Base-by-base conservation (phyloP, 2,113 vertebrate genomes). In the Cardinalis cardinalis region DNA sequence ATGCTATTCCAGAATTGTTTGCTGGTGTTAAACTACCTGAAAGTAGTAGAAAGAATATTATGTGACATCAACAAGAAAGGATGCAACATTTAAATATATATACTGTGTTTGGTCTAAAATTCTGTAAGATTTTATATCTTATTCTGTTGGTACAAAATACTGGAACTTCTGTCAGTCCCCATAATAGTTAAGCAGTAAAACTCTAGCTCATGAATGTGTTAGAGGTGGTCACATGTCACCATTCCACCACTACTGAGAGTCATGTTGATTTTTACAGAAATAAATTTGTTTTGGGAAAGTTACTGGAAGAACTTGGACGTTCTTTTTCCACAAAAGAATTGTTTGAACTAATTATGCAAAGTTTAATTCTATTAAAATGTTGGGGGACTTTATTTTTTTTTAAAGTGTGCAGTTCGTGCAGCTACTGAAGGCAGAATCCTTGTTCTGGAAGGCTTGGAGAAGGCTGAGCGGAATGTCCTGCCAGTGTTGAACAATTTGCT, bases 401-500 rank as follows among this genome's bases (percentile, higher is more conserved):
- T 1, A 69, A 91, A 99, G 99, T 99, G 99, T 97, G 99, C 99
- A 0, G 99, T 99, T 21, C 98, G 99, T 89, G 99, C 99, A 1
- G 99, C 99, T 12, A 99, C 98, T 0, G 97, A 99, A 87, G 99
- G 99, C 25, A 98, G 99, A 83, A 98, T 98, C 88, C 98, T 99
- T 49, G 95, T 99, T 63, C 96, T 99, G 96, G 99, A 99, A 96
- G 99, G 99, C 10, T 95, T 99, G 94, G 99, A 99, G 96, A 99
- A 99, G 88, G 99, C 99, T 0, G 99, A 99, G 92, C 97, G 99
- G 36, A 99, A 99, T 0, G 99, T 99, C 9, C 95, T 99, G 56
- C 99, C 99, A 0, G 98, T 99, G 38, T 97, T 99, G 58, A 99
- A 99, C 97, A 99, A 99, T 96, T 97, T 99, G 87, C 96, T 99